These are phyloP conservation scores for Macroglossus sobrinus DNA, from an alignment of 2,113 vertebrate genomes.

Conservation along the genomic window DNA sequence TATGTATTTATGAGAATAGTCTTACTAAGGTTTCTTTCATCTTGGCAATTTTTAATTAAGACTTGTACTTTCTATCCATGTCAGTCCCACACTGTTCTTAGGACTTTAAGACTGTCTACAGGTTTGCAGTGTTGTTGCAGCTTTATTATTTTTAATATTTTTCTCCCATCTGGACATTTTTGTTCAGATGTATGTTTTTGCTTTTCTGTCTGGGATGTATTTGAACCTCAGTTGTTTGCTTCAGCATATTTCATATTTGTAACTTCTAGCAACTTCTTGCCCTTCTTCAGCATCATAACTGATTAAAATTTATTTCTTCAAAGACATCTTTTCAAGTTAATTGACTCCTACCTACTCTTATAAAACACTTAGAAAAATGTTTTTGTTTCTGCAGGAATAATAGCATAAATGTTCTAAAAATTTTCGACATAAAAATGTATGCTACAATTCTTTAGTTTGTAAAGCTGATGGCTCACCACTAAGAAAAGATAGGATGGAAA, in stretches of 20 bases:
- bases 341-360: neutral
- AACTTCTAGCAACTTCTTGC: neutral
- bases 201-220: neutral
- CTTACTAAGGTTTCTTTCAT: neutral
- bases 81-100: neutral
- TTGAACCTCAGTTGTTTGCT: neutral
- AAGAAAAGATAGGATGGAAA: neutral
- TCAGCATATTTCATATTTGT: neutral
- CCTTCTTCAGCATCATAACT: neutral
- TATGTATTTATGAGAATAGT: neutral
- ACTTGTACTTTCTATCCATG: neutral
- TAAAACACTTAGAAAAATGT: neutral
- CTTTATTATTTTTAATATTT: constrained; percentile 2
- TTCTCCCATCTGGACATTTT: neutral
- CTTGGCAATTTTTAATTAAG: neutral
- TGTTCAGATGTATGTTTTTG: neutral
- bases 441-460: neutral
- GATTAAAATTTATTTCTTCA: neutral
- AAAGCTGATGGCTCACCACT: neutral
- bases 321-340: neutral
- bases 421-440: neutral
- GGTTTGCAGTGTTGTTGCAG: neutral
- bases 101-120: neutral
- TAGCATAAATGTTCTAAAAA: neutral
- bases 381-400: neutral